A percentile compares a stretch with the other conserved stretches of the same genome.
phyloP scores from a whole-genome alignment of 2,888 invertebrate genomes.

The Epinotia nisella region DNA sequence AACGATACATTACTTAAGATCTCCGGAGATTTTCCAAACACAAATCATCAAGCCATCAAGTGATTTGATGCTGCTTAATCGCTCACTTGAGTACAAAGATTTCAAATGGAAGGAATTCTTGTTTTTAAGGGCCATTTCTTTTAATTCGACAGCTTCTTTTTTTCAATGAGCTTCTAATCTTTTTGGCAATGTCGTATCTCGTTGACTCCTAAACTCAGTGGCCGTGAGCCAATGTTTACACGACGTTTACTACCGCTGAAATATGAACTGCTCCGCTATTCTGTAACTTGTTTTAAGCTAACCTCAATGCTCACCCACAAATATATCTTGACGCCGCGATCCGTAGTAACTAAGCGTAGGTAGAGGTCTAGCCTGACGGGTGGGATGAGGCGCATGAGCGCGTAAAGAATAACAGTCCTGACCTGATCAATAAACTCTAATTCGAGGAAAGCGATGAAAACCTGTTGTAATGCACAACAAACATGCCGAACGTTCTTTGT shows the following conservation, averaged over 20 bases:
- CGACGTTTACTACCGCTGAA: conserved; percentile 9
- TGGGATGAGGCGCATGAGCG: too few species aligned
- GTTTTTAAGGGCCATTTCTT: conserved; percentile 23
- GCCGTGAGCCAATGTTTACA: conserved; percentile 37
- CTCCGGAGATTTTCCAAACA: not conserved
- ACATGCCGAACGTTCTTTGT: conserved; percentile 54
- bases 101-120: conserved; percentile 22
- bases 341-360: too few species aligned
- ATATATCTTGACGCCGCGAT: too few species aligned
- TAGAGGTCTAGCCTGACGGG: too few species aligned
- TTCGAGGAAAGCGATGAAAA: conserved; percentile 56
- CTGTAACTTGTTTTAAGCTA: too few species aligned
- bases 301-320: too few species aligned
- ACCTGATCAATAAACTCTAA: conserved; percentile 55
- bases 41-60: not conserved
- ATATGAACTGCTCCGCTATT: conserved; percentile 45
- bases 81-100: conserved; percentile 10
- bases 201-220: conserved; percentile 25
- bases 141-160: conserved; percentile 29
- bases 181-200: conserved; percentile 41
- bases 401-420: too few species aligned
- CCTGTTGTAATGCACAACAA: conserved; percentile 63
- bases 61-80: not conserved
- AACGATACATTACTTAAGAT: not conserved
- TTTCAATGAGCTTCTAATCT: conserved; percentile 40